phyloP scores from a whole-genome alignment of 2,888 invertebrate genomes.

The Zaprionus bogoriensis region DNA sequence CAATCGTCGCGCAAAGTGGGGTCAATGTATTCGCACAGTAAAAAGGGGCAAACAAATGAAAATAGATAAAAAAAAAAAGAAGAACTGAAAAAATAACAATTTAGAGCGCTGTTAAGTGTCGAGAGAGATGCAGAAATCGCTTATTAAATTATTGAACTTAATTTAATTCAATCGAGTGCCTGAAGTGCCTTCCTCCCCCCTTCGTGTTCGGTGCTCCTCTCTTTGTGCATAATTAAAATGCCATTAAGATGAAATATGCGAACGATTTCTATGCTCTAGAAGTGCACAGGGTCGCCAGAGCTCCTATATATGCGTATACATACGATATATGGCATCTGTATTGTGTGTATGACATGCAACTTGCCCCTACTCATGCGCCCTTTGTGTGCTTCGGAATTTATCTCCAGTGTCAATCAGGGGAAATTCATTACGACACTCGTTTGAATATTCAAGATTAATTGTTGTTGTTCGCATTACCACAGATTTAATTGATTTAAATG shows the following conservation, averaged over 20 bases:
- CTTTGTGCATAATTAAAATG: constrained; percentile 61
- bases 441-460: constrained; percentile 42
- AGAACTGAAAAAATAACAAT: not conserved
- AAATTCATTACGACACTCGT: constrained; percentile 45
- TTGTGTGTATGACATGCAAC: no score
- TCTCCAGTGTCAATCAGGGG: constrained; percentile 57
- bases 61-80: constrained; percentile 7
- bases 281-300: constrained; percentile 15
- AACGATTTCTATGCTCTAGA: constrained; percentile 26
- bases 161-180: constrained; percentile 32
- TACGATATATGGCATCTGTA: no score
- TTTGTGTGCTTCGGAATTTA: constrained; percentile 32
- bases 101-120: no score
- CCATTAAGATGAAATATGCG: constrained; percentile 50
- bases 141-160: constrained; percentile 62
- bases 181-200: constrained; percentile 34
- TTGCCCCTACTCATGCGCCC: constrained; percentile 1
- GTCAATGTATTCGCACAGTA: constrained; percentile 50
- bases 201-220: not conserved
- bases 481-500: constrained; percentile 54
- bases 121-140: constrained; percentile 22
- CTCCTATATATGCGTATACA: constrained; percentile 29
- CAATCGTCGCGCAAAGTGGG: constrained; percentile 43
- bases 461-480: constrained; percentile 39
- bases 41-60: no score